phyloP scores from a whole-genome alignment of 2,797 vertebrate genomes.

The Ispidina lecontei region DNA sequence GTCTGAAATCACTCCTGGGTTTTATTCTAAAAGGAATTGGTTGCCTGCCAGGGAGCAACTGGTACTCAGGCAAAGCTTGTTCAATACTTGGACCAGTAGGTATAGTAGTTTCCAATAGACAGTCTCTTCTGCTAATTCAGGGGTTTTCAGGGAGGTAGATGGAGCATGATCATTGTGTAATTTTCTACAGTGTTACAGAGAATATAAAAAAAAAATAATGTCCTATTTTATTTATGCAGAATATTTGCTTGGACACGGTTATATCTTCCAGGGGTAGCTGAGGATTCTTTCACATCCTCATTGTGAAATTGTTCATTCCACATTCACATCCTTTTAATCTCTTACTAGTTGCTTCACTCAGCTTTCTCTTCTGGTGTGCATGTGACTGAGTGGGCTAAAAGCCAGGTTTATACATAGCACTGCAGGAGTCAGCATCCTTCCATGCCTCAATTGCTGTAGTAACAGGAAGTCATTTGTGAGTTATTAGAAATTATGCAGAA shows the following conservation, averaged over 20 bases:
- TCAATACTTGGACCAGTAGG: neutral
- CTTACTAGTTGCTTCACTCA: neutral
- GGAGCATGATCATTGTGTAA: neutral
- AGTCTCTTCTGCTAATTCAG: neutral
- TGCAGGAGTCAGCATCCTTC: constrained; percentile 39
- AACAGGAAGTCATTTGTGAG: constrained; percentile 9
- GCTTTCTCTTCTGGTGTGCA: constrained; percentile 6
- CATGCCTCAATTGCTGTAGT: constrained; percentile 20
- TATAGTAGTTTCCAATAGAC: neutral
- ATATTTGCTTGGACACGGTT: neutral
- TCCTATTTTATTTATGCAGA: neutral
- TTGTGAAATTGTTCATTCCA: too few species aligned
- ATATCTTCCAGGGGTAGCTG: neutral
- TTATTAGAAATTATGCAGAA: neutral
- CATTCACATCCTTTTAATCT: neutral
- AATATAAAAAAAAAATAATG: neutral
- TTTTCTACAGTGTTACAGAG: neutral
- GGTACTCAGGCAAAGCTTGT: neutral
- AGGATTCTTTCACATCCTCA: neutral
- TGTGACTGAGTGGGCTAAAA: neutral
- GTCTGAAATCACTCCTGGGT: neutral
- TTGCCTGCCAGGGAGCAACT: neutral
- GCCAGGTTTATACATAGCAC: constrained; percentile 52
- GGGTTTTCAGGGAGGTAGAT: neutral
- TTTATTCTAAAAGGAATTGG: neutral